These are phyloP conservation scores for Hermaeophaga mercurialis DNA, from an alignment of 2,888 invertebrate species.

Conservation along the genomic window DNA sequence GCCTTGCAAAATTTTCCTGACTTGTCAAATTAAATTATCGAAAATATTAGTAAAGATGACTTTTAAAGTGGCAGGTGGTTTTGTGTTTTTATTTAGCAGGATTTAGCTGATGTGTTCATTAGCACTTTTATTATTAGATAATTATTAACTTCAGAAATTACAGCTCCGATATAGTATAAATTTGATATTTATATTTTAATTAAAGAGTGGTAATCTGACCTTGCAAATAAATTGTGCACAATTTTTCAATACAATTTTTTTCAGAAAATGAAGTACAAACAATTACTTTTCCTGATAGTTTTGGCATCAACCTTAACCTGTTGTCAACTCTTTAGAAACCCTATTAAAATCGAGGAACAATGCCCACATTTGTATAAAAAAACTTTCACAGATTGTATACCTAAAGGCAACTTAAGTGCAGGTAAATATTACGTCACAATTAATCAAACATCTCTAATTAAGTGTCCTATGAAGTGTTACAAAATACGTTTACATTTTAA, in stretches of 20 bases:
- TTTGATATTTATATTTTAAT: not conserved
- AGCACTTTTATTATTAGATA: not conserved
- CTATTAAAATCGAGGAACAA: conserved; percentile 38
- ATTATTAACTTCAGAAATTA: not conserved
- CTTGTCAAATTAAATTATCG: too few species aligned
- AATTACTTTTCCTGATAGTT: conserved; percentile 18
- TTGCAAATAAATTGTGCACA: not conserved
- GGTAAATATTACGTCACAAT: conserved; percentile 40
- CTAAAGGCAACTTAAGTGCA: conserved; percentile 52
- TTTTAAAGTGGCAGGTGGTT: conserved; percentile 3
- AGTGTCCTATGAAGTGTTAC: too few species aligned
- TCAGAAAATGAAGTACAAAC: conserved; percentile 12
- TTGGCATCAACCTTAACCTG: conserved; percentile 29
- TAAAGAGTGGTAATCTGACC: not conserved
- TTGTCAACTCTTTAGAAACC: conserved; percentile 33
- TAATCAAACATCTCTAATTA: too few species aligned
- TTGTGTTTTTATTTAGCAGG: conserved; percentile 7
- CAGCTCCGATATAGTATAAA: not conserved
- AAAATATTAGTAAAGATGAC: too few species aligned
- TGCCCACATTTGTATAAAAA: conserved; percentile 51
- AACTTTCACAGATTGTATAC: conserved; percentile 52
- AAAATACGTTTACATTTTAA: too few species aligned
- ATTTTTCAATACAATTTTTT: conserved; percentile 3
- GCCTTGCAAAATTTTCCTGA: too few species aligned
- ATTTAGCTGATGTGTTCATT: not conserved